Base-by-base conservation (phyloP, 2,888 invertebrate species). In the Drosophila tanythrix region DNA sequence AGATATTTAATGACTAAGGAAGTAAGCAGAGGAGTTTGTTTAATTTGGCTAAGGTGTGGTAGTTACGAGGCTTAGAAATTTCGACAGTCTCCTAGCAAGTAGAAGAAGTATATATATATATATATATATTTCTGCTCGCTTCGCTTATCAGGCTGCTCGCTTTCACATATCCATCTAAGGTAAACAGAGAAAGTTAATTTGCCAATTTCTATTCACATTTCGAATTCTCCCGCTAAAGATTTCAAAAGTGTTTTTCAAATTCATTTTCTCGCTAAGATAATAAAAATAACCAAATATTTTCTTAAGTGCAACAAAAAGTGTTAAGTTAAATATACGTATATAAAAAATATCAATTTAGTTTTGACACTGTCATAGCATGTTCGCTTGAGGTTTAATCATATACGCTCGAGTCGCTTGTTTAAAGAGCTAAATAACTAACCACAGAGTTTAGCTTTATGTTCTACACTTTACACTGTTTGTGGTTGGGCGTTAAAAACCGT, bases 371-470 rank as follows among this genome's bases (percentile, higher is more conserved):
- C 33, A 33, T 10, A 33, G 10, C 33, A 33, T 18, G 38, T 18
- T 18, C 8, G 38, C 38, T 18, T 18, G 8, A 18, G 38, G 38
- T 2, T 67, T 36, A 35, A 35, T 67, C 11, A 11, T 21, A 52
- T 13, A n/a, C 35, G 13, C 11, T 40, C 35, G 25, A 21, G 25
- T 40, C 40, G 67, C 18, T 52, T 66, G 51, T 43, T 66, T 35
- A 43, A 8, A 21, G 21, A 43, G 11, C 43, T 6, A 11, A 1
- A 1, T 10, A 21, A 21, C 43, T 4, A 40, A n/a, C 11, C 40
- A 10, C 18, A n/a, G 38, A 2, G 8, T 18, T 13, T 35, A 13
- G 36, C 15, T 36, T 13, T 5, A 35, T 35, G 36, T 0, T 38
- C 18, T 38, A 8, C 3, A 18, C 38, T 18, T 38, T 38, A 11